Conservation (phyloP, 37 sponge, comb jelly and placozoan species). For the Ianthella basta region DNA sequence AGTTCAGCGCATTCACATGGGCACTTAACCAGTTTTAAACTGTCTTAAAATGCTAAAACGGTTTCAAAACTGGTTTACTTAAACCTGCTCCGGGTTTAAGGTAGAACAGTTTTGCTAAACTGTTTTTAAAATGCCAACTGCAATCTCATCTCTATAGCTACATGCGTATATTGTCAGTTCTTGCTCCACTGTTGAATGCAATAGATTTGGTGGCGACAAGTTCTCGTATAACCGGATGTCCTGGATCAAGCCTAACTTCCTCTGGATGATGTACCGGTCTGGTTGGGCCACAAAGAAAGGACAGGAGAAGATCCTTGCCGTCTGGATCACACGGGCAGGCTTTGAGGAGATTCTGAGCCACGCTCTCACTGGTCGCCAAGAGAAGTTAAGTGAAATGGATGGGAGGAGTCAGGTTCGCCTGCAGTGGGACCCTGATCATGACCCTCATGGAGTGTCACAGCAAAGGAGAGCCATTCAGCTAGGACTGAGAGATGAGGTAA, state of each 20-base stretch:
- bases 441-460: constrained; percentile 54
- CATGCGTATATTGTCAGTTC: background rate
- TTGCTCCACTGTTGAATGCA: background rate
- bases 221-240: constrained; percentile 82
- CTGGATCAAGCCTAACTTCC: constrained; percentile 89
- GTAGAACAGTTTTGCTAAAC: no score
- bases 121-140: no score
- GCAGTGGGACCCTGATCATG: constrained; percentile 87
- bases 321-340: constrained; percentile 64
- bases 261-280: constrained; percentile 88
- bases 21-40: no score
- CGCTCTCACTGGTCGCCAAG: constrained; percentile 56
- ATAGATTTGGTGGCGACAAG: constrained; percentile 72
- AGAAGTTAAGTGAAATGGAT: constrained; percentile 46
- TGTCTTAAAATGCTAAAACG: no score
- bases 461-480: constrained; percentile 79
- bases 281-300: constrained; percentile 70
- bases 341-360: constrained; percentile 76
- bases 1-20: no score
- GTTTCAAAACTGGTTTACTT: no score
- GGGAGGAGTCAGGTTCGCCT: constrained; percentile 56
- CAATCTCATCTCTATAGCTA: no score
- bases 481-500: constrained; percentile 73
- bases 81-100: no score
- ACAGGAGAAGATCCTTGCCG: constrained; percentile 74